Conservation (phyloP, 2,888 invertebrate genomes). For the Mimachlamys varia region DNA sequence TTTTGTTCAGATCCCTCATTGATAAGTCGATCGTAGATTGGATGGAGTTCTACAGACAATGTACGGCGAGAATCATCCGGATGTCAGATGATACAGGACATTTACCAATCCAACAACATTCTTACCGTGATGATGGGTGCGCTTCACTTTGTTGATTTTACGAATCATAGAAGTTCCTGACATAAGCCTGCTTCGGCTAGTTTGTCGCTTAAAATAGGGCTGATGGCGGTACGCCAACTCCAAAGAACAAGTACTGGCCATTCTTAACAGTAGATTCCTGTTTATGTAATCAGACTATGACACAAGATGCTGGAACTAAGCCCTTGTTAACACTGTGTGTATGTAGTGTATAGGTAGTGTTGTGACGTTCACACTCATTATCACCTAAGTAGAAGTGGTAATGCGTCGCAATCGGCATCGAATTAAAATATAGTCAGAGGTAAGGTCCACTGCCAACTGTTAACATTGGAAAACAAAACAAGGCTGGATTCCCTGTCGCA, state of each 20-base stretch:
- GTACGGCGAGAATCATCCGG: too few species aligned
- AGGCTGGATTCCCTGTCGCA: too few species aligned
- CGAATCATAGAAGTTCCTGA: neutral
- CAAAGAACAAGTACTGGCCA: neutral
- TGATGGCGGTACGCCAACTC: neutral
- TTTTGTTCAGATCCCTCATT: too few species aligned
- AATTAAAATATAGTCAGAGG: too few species aligned
- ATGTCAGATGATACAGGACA: neutral
- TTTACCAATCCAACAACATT: too few species aligned
- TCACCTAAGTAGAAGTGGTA: neutral
- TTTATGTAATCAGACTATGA: neutral
- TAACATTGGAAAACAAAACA: too few species aligned
- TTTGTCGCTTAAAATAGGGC: neutral
- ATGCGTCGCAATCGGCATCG: neutral
- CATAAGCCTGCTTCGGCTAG: neutral
- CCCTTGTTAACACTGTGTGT: neutral
- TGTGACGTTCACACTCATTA: neutral
- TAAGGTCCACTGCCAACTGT: too few species aligned
- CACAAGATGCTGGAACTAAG: neutral
- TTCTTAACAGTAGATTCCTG: neutral
- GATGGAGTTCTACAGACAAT: too few species aligned
- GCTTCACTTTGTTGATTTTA: constrained; percentile 8
- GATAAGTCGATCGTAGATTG: too few species aligned
- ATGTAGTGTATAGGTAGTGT: neutral
- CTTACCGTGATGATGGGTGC: neutral